phyloP scores from a whole-genome alignment of 2,113 vertebrate species.

The Pandion haliaetus region DNA sequence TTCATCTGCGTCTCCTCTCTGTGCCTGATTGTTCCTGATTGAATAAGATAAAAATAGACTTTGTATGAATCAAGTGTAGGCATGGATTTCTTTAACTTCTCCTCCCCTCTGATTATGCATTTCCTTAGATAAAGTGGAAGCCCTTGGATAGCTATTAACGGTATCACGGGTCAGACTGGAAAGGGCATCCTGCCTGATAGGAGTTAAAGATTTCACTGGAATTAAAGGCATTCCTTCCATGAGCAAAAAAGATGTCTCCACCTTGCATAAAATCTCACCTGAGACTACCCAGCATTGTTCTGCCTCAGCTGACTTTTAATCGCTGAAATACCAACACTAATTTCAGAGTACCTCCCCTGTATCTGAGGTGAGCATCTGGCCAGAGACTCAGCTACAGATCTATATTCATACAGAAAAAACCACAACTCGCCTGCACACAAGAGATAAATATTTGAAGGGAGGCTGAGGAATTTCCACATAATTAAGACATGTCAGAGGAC shows the following conservation, averaged over 20 bases:
- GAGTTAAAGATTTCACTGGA: neutral
- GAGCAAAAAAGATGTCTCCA: neutral
- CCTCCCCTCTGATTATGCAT: constrained; percentile 64
- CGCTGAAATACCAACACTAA: neutral
- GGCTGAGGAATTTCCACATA: neutral
- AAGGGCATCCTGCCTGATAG: neutral
- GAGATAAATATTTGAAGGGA: constrained; percentile 39
- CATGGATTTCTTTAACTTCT: constrained; percentile 46
- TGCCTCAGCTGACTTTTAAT: neutral
- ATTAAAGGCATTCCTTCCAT: neutral
- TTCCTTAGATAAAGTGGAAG: constrained; percentile 46
- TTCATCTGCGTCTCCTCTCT: constrained; percentile 51
- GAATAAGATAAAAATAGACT: constrained; percentile 67
- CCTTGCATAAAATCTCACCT: neutral
- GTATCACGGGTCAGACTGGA: neutral
- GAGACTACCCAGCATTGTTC: neutral
- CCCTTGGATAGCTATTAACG: constrained; percentile 10
- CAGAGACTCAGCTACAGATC: neutral
- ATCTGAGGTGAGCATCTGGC: constrained; percentile 1
- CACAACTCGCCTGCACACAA: neutral
- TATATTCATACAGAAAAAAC: neutral
- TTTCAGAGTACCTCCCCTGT: neutral
- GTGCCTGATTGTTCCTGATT: constrained; percentile 74
- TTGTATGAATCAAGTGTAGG: constrained; percentile 13
- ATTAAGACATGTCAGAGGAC: constrained; percentile 17